Evolutionary conservation across 1,140 invertebrate species (phyloP).

Genomic region (Apis florea): DNA sequence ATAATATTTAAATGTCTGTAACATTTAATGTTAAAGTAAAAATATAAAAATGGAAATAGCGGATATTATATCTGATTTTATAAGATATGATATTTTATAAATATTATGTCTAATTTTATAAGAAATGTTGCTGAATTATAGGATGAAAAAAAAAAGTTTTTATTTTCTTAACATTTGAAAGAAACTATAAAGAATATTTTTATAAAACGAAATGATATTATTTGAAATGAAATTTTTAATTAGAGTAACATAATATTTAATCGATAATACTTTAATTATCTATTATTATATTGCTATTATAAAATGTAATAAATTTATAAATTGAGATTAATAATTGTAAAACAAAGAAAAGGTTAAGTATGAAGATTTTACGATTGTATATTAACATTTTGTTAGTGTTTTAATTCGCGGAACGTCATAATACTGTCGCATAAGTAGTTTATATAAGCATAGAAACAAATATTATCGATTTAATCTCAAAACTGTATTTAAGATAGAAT

Average conservation of each 20-base stretch:
- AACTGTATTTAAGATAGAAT: conserved; percentile 36
- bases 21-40: not conserved
- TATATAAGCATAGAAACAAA: conserved; percentile 55
- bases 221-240: not conserved
- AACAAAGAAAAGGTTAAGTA: conserved; percentile 17
- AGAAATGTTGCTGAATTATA: too few species aligned
- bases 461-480: conserved; percentile 62
- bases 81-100: not conserved
- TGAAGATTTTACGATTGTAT: not conserved
- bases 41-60: too few species aligned
- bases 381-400: conserved; percentile 34
- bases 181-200: not conserved
- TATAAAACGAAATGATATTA: not conserved
- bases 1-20: not conserved
- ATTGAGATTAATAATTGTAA: too few species aligned
- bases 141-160: too few species aligned
- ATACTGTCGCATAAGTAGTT: conserved; percentile 45
- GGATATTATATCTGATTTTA: too few species aligned
- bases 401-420: conserved; percentile 20
- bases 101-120: not conserved
- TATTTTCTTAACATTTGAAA: not conserved
- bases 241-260: too few species aligned
- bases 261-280: too few species aligned
- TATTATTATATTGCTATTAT: not conserved
- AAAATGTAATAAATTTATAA: too few species aligned